Conservation (phyloP, 2,113 vertebrate genomes). For the Tauraco erythrolophus region DNA sequence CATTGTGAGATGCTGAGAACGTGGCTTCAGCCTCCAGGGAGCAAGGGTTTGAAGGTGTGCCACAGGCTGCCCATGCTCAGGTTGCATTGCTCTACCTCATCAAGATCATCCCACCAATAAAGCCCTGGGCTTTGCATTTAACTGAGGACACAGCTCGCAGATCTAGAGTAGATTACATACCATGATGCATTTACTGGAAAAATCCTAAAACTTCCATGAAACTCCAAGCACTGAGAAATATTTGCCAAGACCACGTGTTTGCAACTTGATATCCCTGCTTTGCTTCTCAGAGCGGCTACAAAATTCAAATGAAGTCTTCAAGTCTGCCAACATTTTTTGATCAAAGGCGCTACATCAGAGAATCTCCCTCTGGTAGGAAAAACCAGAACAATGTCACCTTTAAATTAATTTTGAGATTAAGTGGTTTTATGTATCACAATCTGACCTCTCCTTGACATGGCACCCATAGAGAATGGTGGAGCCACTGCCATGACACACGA, state of each 20-base stretch:
- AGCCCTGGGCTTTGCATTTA: not conserved
- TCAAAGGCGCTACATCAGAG: not conserved
- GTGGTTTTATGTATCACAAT: not conserved
- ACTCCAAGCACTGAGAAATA: not conserved
- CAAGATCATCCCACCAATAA: not conserved
- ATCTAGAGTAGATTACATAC: not conserved
- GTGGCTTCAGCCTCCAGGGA: not conserved
- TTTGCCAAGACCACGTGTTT: not conserved
- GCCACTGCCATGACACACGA: not conserved
- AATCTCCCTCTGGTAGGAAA: not conserved
- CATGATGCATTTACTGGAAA: not conserved
- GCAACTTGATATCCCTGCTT: not conserved
- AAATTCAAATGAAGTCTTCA: not conserved
- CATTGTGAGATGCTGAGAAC: not conserved
- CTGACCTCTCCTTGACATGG: not conserved
- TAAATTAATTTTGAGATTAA: not conserved
- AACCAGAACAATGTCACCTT: not conserved
- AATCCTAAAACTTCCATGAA: not conserved
- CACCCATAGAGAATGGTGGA: not conserved
- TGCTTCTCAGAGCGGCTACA: not conserved
- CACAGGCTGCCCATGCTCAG: not conserved
- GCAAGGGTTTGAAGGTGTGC: fast-evolving
- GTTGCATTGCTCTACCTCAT: not conserved
- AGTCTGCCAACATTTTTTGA: not conserved
- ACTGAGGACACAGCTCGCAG: not conserved